phyloP scores from a whole-genome alignment of 2,888 invertebrate species.

The Dioctria rufipes region DNA sequence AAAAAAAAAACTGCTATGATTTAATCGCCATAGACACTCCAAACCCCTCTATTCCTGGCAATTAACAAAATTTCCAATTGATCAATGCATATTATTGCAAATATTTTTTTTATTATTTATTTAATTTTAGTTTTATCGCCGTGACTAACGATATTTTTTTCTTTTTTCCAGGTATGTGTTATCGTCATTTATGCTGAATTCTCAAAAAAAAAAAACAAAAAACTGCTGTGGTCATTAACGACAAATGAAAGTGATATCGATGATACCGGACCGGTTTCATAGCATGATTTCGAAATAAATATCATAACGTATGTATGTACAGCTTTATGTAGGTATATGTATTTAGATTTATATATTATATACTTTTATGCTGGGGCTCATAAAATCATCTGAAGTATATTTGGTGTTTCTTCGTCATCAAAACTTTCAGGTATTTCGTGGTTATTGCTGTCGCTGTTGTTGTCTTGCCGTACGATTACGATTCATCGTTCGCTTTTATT shows the following conservation, averaged over 20 bases:
- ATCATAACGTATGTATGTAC: conserved; percentile 1
- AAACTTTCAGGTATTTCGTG: conserved; percentile 22
- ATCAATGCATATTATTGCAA: too few relatives aligned
- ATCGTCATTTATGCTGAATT: background rate
- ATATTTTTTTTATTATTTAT: too few relatives aligned
- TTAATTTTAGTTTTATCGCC: background rate
- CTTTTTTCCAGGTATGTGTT: conserved; percentile 35
- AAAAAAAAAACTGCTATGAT: too few relatives aligned
- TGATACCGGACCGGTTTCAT: conserved; percentile 1
- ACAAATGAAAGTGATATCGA: conserved; percentile 22
- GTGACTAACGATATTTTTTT: conserved; percentile 18
- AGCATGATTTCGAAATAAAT: conserved; percentile 14
- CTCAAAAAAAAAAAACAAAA: background rate
- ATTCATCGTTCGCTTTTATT: conserved; percentile 29
- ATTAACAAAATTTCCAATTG: too few relatives aligned
- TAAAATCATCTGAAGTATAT: background rate
- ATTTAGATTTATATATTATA: background rate
- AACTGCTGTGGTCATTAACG: conserved; percentile 34
- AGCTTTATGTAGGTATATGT: background rate
- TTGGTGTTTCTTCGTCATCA: conserved; percentile 11
- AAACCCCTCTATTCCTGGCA: too few relatives aligned
- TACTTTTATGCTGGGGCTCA: background rate
- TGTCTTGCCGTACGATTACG: background rate
- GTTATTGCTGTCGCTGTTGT: conserved; percentile 24
- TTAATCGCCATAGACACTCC: too few relatives aligned